Conservation (phyloP, 2,113 vertebrate genomes). For the Donacobius atricapilla region DNA sequence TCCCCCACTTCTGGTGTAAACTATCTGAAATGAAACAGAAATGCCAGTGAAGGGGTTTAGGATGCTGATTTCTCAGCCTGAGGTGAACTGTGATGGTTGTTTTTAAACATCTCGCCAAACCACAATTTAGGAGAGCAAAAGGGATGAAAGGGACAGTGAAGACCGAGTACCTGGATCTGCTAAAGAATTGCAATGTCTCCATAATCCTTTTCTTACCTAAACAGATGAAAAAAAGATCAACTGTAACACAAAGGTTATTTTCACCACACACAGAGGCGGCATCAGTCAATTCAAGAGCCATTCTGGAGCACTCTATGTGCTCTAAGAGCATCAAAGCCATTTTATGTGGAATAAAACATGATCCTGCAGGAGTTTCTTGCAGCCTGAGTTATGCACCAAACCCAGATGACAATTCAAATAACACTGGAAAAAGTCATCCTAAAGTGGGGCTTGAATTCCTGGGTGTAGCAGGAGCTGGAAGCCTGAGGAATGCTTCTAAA, state of each 20-base stretch:
- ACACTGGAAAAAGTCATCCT: neutral
- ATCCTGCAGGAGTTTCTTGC: neutral
- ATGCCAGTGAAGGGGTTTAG: neutral
- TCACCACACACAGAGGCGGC: neutral
- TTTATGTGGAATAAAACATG: neutral
- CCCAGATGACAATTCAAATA: neutral
- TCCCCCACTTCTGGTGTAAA: neutral
- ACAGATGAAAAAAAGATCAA: neutral
- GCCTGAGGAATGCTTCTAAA: neutral
- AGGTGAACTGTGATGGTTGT: neutral
- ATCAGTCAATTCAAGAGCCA: neutral
- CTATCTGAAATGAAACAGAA: neutral
- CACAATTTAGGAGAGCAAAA: neutral
- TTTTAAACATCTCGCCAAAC: neutral
- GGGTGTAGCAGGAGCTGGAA: neutral
- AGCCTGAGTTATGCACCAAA: neutral
- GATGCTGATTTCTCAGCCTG: neutral
- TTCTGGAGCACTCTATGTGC: neutral
- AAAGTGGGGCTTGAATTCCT: neutral
- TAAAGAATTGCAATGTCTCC: neutral
- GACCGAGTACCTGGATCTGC: neutral
- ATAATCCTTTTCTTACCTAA: neutral
- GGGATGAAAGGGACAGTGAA: neutral
- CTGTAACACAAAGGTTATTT: neutral
- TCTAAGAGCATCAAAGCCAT: neutral